Evolutionary conservation across 2,113 vertebrate species (phyloP), one percentile per base, ranked within the genome.

Genomic region (Lepus americanus): DNA sequence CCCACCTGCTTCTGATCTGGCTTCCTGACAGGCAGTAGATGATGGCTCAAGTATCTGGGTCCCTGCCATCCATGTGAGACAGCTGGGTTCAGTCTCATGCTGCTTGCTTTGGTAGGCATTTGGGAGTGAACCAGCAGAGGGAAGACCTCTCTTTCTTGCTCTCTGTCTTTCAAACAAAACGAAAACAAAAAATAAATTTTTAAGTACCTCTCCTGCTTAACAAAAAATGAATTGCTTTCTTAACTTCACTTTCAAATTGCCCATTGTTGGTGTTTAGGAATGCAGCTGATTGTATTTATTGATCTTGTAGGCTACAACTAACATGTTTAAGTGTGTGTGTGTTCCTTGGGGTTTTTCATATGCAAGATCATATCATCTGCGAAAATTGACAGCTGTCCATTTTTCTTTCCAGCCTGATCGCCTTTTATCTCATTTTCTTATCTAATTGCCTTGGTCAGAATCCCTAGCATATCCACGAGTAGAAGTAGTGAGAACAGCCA

Each of bases 341-440:
- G 84, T 72, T 85, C 8, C 64, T 87, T 83, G 31, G 25, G 22
- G 10, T 31, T 96, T 94, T 78, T 55, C n/a, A 83, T 82, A 89
- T 73, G 87, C 11, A 83, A 33, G 20, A 85, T 74, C 12, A 70
- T 69, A 36, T 53, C 49, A 49, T 63, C 7, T 94, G 12, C 78
- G 20, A 92, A 33, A 53, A 86, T 0, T 81, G 29, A 61, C 63
- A 72, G 19, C 39, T 88, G 84, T 76, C 36, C 33, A 59, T 92
- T 82, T 55, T 92, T 25, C 72, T 76, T 85, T 79, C 90, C 9
- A 63, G 14, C 36, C 4, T 89, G 31, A 4, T 22, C 59, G 29
- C 9, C 3, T 73, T 93, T 88, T 59, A 39, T 82, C 83, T 87
- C 25, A 90, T 90, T 87, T 92, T 90, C 39, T 77, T 49, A 90